A percentile compares a stretch with the other conserved stretches of the same genome.
Evolutionary conservation across 1,140 invertebrate genomes (phyloP).

Genomic region (Psilanteris sp.): DNA sequence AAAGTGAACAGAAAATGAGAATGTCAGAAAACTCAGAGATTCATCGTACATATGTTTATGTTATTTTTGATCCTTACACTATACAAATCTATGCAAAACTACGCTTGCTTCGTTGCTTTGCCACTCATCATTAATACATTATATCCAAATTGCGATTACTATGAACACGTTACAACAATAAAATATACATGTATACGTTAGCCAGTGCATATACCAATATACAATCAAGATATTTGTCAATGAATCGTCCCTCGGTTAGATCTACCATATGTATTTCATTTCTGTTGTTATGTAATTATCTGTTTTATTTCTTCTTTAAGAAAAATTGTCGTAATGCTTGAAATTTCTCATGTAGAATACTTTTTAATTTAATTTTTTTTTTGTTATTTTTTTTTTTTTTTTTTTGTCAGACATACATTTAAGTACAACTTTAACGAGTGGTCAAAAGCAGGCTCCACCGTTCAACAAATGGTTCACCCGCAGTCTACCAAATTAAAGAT

Average conservation of each 20-base stretch:
- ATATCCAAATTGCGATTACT: conserved; percentile 67
- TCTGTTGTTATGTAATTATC: conserved; percentile 47
- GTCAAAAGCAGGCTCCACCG: conserved; percentile 71
- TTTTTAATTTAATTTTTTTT: too few species aligned
- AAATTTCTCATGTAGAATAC: conserved; percentile 61
- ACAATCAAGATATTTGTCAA: conserved; percentile 62
- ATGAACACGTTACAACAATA: conserved; percentile 76
- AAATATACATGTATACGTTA: conserved; percentile 73
- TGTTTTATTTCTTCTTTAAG: conserved; percentile 39
- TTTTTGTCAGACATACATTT: conserved; percentile 65
- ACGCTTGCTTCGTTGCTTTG: conserved; percentile 58
- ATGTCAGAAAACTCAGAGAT: not conserved
- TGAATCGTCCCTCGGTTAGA: conserved; percentile 40
- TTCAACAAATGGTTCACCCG: conserved; percentile 73
- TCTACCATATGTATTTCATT: conserved; percentile 31
- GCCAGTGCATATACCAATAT: conserved; percentile 72
- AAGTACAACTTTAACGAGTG: conserved; percentile 73
- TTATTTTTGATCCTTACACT: conserved; percentile 40
- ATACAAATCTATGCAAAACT: conserved; percentile 62
- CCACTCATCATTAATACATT: conserved; percentile 57
- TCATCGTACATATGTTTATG: conserved; percentile 3
- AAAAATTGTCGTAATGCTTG: conserved; percentile 59
- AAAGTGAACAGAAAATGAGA: not conserved
- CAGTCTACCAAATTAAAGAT: conserved; percentile 66
- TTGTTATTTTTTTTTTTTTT: too few species aligned